Percentiles rank a stretch among this genome's conserved stretches.
Evolutionary conservation across 2,797 vertebrate species (phyloP).

Genomic region (Rhodeus uyekii): DNA sequence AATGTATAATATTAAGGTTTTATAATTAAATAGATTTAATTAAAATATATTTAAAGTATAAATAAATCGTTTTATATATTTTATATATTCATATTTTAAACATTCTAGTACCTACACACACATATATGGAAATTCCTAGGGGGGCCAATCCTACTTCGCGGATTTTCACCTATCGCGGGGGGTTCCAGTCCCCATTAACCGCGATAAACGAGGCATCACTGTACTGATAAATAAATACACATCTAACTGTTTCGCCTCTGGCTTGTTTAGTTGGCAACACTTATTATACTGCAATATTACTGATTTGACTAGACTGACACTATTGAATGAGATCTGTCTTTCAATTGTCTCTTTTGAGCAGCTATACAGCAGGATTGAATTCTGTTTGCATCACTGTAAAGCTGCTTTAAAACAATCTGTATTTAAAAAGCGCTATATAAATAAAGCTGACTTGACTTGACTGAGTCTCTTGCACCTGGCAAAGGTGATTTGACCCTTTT

Average conservation of each 20-base stretch:
- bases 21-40: no score
- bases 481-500: slow-evolving; percentile 59
- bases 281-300: not conserved
- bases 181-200: no score
- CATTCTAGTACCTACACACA: no score
- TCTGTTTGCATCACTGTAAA: not conserved
- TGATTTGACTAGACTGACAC: not conserved
- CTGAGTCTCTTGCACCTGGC: slow-evolving; percentile 29
- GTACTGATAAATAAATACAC: slow-evolving; percentile 46
- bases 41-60: no score
- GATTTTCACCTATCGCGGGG: no score
- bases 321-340: not conserved
- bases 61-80: no score
- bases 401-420: not conserved
- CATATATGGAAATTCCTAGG: no score
- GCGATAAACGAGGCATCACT: no score
- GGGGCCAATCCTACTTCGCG: no score
- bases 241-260: slow-evolving; percentile 8
- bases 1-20: no score
- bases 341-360: not conserved
- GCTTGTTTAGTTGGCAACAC: not conserved
- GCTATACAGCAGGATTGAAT: not conserved
- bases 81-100: no score
- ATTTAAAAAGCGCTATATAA: not conserved
- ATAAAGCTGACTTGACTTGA: not conserved